Percentiles rank a stretch among this genome's conserved stretches.
Conservation (phyloP, 2,113 vertebrate species). For the Plecturocebus donacophilus region DNA sequence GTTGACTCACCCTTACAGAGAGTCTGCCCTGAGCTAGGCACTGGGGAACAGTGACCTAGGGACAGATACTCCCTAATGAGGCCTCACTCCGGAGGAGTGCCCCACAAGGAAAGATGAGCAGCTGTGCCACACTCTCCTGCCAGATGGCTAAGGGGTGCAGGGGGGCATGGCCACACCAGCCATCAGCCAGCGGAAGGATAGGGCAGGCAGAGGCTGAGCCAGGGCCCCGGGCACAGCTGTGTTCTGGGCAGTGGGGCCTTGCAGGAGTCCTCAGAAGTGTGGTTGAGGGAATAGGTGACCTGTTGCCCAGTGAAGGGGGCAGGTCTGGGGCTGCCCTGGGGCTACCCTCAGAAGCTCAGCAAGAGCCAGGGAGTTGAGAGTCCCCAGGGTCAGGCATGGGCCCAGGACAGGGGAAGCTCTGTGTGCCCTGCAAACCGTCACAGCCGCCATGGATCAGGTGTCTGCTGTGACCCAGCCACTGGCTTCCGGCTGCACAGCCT, state of each 20-base stretch:
- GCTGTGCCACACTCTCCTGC: background rate
- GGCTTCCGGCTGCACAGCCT: background rate
- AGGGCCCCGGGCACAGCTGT: background rate
- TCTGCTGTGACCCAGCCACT: background rate
- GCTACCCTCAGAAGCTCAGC: background rate
- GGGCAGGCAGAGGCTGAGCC: background rate
- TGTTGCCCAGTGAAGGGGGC: background rate
- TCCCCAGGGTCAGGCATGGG: background rate
- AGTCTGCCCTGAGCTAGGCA: background rate
- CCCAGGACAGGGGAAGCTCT: background rate
- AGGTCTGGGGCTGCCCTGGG: background rate
- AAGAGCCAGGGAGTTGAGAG: background rate
- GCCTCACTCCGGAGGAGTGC: background rate
- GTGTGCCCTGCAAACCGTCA: background rate
- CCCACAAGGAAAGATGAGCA: background rate
- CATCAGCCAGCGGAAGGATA: background rate
- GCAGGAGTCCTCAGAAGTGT: background rate
- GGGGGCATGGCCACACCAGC: background rate
- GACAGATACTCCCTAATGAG: background rate
- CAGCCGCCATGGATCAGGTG: background rate
- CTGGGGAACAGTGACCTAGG: background rate
- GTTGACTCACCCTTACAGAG: background rate
- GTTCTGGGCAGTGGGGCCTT: background rate
- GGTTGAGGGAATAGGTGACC: background rate
- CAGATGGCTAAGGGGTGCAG: background rate